Base-by-base conservation (phyloP, 2,113 vertebrate genomes). In the Chaenocephalus aceratus region DNA sequence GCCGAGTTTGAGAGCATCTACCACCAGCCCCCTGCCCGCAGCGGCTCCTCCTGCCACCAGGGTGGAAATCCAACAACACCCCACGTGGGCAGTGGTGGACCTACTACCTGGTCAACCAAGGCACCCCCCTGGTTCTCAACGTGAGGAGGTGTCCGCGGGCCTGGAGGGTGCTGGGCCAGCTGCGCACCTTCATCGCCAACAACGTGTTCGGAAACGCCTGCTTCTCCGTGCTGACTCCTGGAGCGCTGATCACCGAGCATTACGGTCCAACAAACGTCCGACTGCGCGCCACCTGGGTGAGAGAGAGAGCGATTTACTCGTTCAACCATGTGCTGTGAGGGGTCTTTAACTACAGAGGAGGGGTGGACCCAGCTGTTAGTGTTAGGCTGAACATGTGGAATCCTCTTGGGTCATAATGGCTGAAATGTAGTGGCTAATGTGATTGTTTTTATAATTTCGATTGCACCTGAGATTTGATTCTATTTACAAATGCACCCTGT, bases 131-230 rank as follows among this genome's bases (percentile, higher is more conserved):
- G 86, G 96, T 97, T 80, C 94, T 96, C 60, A 99, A 99, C 88
- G 98, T 97, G 92, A 94, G 98, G 87, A 95, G 96, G 67, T 99
- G 98, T 93, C 98, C 98, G 36, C 96, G 97, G 79, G 96, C 98
- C 34, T 99, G 97, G 95, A 95, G 98, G 88, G 95, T 99, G 73
- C 96, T 99, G 8, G 96, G 97, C 49, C 97, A 96, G 91, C 96
- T 99, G 61, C 98, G 98, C 75, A 99, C 98, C 90, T 99, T 97
- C 94, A 97, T 99, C 66, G 95, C 96, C 82, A 98, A 98, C 96
- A 99, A 99, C 45, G 96, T 99, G 83, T 99, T 99, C 67, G 98
- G 98, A 59, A 99, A 99, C 3, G 98, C 98, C 3, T 98, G 97
- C 94, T 97, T 99, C 95, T 99, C 97, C 0, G 95, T 99, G 78